phyloP scores from a whole-genome alignment of 2,113 vertebrate species.

The Arizona elegans region DNA sequence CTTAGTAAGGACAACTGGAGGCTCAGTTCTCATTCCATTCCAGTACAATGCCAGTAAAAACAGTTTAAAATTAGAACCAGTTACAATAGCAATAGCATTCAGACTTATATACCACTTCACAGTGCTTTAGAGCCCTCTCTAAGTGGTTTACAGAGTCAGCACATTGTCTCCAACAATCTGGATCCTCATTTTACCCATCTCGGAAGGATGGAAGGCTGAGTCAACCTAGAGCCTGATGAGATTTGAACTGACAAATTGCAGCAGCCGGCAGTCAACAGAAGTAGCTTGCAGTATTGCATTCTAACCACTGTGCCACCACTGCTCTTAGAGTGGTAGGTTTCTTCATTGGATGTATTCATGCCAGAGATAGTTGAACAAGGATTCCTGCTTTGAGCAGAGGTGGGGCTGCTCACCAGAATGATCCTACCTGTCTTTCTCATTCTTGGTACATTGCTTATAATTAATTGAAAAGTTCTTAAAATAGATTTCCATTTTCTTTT shows the following conservation, averaged over 20 bases:
- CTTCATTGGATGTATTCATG: neutral
- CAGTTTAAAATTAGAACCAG: neutral
- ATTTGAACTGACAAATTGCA: too few relatives aligned
- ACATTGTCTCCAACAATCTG: too few relatives aligned
- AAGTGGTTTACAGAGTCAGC: too few relatives aligned
- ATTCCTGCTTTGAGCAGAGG: neutral
- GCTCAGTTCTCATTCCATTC: neutral
- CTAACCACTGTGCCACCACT: too few relatives aligned
- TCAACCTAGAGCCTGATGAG: too few relatives aligned
- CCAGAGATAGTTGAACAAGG: neutral
- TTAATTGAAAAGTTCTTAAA: constrained; percentile 8
- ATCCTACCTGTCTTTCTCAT: neutral
- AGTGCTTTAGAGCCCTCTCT: too few relatives aligned
- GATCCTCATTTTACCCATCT: too few relatives aligned
- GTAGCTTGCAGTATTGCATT: too few relatives aligned
- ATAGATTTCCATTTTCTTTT: neutral
- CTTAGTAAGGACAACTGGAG: neutral
- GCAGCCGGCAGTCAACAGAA: too few relatives aligned
- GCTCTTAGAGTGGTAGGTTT: neutral
- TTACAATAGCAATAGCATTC: neutral
- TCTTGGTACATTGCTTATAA: neutral
- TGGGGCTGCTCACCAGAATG: neutral
- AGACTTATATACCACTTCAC: too few relatives aligned
- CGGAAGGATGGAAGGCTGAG: too few relatives aligned
- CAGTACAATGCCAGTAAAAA: neutral